Base-by-base conservation (phyloP, 2,113 vertebrate genomes). In the Abramis brama region DNA sequence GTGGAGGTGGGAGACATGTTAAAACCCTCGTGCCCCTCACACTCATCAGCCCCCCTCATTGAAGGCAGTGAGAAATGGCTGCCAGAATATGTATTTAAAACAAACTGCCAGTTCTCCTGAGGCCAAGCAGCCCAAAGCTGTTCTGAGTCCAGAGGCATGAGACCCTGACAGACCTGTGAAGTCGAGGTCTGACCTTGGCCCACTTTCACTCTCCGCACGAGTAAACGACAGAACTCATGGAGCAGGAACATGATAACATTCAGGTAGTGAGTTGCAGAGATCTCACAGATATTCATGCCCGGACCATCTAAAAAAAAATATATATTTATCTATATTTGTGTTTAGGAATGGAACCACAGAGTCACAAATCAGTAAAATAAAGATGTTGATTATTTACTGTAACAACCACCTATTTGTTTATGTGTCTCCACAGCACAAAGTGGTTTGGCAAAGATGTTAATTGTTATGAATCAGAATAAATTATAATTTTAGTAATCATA, bases 1-100 rank as follows among this genome's bases (percentile, higher is more conserved):
- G 64, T 76, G 64, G 36, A 86, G 66, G 85, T 86, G 85, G 55
- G 78, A 82, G 79, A 82, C 79, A 75, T 82, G 85, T 82, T 86
- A 73, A 39, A 85, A 74, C 66, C 77, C 39, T 9, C 5, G 0
- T 36, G 60, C 70, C 33, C 79, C 30, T 76, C 57, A 66, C 64
- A 64, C 36, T 73, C 55, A 68, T 68, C 45, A 21, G 45, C 45
- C 83, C 62, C 75, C 75, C 60, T 21, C 33, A 81, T 81, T 39
- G 15, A 70, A 39, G 70, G 43, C 55, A 82, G 55, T 50, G 68
- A 60, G n/a, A 62, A 62, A 36, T 73, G 19, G 21, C 76, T 71
- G 55, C 78, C 78, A 81, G 85, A 83, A 83, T 73, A 59, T 68
- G 79, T 73, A 83, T 83, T 23, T 57, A 83, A n/a, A 83, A 57